Evolutionary conservation across 1,140 invertebrate species (phyloP).

Genomic region (Reticulitermes speratus): DNA sequence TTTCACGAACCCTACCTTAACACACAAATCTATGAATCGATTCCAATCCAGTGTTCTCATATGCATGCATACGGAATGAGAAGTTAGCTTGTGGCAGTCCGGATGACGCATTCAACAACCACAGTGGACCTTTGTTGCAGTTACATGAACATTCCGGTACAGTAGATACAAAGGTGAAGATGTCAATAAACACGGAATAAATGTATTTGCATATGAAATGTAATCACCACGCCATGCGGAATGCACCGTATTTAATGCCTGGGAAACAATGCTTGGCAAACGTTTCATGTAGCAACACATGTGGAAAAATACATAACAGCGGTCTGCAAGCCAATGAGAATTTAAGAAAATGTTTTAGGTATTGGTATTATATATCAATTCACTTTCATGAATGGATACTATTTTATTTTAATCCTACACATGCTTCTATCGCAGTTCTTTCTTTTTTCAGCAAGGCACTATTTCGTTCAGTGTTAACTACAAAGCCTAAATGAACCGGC

Average conservation of each 20-base stretch:
- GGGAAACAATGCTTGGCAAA: not conserved
- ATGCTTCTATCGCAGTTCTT: too few species aligned
- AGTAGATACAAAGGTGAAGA: not conserved
- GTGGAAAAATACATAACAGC: too few species aligned
- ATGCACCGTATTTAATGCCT: not conserved
- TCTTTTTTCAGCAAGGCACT: too few species aligned
- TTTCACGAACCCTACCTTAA: not conserved
- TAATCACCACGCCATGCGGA: not conserved
- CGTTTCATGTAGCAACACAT: too few species aligned
- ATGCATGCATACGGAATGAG: not conserved
- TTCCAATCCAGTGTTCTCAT: not conserved
- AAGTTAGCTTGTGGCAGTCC: not conserved
- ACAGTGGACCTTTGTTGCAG: not conserved
- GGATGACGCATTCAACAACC: not conserved
- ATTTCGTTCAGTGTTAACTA: too few species aligned
- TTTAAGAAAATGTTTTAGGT: too few species aligned
- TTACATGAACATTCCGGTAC: too few species aligned
- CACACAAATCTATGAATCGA: not conserved
- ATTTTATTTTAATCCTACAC: too few species aligned
- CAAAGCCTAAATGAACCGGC: too few species aligned
- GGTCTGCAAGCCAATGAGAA: too few species aligned
- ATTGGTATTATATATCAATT: too few species aligned
- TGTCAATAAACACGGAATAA: not conserved
- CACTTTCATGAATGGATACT: too few species aligned
- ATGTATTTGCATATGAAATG: not conserved